A percentile compares a stretch with the other conserved stretches of the same genome.
These are phyloP conservation scores for Stenodema calcarata DNA, from an alignment of 2,888 invertebrate genomes.

Conservation along the genomic window DNA sequence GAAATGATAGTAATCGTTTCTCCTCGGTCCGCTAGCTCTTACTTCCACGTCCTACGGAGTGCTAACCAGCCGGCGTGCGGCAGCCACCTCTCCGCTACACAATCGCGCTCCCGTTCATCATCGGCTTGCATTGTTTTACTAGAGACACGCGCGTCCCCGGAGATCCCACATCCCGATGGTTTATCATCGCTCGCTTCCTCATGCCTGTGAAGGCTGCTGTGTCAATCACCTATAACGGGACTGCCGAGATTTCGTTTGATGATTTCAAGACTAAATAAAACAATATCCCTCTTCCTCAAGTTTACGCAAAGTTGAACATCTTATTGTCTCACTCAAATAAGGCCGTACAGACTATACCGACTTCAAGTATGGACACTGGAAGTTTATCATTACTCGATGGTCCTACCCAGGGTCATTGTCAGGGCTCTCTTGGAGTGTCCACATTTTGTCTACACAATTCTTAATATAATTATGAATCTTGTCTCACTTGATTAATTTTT, in stretches of 20 bases:
- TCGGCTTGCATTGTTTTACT: background rate
- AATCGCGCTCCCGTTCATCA: background rate
- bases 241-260: background rate
- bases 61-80: background rate
- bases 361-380: no score
- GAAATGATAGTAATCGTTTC: background rate
- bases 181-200: slow-evolving; percentile 14
- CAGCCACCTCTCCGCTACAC: background rate
- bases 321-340: no score
- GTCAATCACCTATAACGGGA: background rate
- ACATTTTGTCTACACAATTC: no score
- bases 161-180: slow-evolving; percentile 24
- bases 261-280: background rate
- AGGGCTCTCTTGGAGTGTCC: no score
- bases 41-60: background rate
- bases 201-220: background rate
- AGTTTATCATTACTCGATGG: no score
- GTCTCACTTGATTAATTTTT: background rate
- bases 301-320: no score
- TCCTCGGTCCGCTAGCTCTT: background rate
- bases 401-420: no score
- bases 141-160: slow-evolving; percentile 16
- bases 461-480: background rate
- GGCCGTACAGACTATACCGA: no score
- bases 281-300: no score